A percentile compares a stretch with the other conserved stretches of the same genome.
These are phyloP conservation scores for Morus bassanus DNA, from an alignment of 2,797 vertebrate species.

Conservation along the genomic window DNA sequence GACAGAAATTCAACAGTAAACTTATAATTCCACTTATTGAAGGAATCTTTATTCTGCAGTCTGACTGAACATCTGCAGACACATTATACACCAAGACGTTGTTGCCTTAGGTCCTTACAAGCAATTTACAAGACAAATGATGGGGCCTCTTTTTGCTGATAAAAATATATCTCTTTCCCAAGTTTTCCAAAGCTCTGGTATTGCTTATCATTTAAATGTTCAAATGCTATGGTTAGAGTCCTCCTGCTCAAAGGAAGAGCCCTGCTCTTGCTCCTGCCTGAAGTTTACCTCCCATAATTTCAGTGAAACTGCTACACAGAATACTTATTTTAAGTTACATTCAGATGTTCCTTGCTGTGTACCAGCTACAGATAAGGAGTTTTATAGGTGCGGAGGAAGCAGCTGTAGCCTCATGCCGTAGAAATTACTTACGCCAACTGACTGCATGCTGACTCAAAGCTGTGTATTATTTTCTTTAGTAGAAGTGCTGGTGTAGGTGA, in stretches of 20 bases:
- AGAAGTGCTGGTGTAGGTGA: not conserved
- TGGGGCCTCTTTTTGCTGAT: not conserved
- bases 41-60: not conserved
- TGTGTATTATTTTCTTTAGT: accelerated
- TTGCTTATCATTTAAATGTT: not conserved
- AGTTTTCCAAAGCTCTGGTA: not conserved
- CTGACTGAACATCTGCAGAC: not conserved
- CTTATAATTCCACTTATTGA: not conserved
- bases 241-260: not conserved
- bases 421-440: not conserved
- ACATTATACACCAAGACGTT: not conserved
- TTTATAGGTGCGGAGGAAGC: not conserved
- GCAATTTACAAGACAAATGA: not conserved
- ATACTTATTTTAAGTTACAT: not conserved
- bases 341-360: not conserved
- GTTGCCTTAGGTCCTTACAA: not conserved
- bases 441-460: not conserved
- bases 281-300: not conserved
- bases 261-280: not conserved
- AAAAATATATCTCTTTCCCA: not conserved
- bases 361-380: not conserved
- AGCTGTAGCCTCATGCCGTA: not conserved
- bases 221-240: not conserved
- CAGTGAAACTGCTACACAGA: not conserved
- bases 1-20: slow-evolving; percentile 17